phyloP scores from a whole-genome alignment of 2,888 invertebrate genomes.

The Nebria salina region DNA sequence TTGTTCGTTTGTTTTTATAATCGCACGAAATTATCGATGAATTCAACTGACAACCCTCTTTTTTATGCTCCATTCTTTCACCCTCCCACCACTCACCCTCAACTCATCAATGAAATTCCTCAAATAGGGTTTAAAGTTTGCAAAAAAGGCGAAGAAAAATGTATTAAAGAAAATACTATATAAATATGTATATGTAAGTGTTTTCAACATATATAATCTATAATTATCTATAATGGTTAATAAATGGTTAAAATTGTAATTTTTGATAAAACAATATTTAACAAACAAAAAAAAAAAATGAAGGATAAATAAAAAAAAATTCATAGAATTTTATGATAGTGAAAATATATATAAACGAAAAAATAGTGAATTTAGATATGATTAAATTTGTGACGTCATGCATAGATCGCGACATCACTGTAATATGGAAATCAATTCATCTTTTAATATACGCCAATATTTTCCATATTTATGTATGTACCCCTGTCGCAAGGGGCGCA shows the following conservation, averaged over 20 bases:
- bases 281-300: too few relatives aligned
- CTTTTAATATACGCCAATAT: neutral
- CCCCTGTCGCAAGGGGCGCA: neutral
- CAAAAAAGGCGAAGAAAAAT: neutral
- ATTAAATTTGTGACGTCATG: neutral
- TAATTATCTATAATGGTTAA: too few relatives aligned
- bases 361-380: neutral
- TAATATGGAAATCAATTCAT: neutral
- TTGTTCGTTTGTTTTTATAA: slow-evolving; percentile 44
- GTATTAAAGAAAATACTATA: too few relatives aligned
- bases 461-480: slow-evolving; percentile 6
- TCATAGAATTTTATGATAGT: too few relatives aligned
- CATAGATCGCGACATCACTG: neutral
- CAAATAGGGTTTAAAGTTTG: too few relatives aligned
- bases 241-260: too few relatives aligned
- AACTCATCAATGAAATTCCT: neutral
- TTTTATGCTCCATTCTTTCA: neutral
- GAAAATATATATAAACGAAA: too few relatives aligned
- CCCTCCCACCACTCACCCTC: neutral
- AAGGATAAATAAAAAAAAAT: too few relatives aligned
- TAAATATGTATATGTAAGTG: too few relatives aligned
- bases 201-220: too few relatives aligned
- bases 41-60: slow-evolving; percentile 16
- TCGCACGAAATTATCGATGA: slow-evolving; percentile 32
- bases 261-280: too few relatives aligned